These are phyloP conservation scores for Clarias magur DNA, from an alignment of 2,113 vertebrate genomes.

Conservation along the genomic window DNA sequence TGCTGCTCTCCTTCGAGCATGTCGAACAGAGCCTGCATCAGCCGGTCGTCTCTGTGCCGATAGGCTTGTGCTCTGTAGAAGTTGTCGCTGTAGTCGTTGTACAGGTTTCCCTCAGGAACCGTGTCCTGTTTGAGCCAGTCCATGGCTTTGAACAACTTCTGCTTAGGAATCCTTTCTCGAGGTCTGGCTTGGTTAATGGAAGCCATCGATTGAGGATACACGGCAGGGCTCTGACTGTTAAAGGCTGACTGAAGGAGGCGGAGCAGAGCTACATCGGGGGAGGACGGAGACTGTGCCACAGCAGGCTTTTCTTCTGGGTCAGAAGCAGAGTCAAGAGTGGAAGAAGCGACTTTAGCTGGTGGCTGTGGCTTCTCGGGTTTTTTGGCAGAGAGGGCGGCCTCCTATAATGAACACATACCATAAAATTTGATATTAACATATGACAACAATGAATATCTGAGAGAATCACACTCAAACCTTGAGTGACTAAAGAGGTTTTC, in stretches of 20 bases:
- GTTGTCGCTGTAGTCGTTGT: conserved; percentile 86
- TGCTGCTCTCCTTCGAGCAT: conserved; percentile 81
- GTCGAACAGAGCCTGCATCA: conserved; percentile 88
- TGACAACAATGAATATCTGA: background rate
- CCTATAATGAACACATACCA: conserved; percentile 65
- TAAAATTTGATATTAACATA: background rate
- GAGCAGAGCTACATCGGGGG: conserved; percentile 77
- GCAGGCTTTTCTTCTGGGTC: conserved; percentile 57
- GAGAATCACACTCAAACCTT: background rate
- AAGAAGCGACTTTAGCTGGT: background rate
- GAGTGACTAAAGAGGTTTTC: background rate
- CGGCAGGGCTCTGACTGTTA: conserved; percentile 71
- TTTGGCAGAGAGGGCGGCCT: conserved; percentile 61
- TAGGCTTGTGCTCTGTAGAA: conserved; percentile 90
- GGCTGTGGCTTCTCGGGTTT: conserved; percentile 35
- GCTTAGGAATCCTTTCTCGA: conserved; percentile 70
- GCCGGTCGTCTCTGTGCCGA: conserved; percentile 89
- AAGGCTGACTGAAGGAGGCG: conserved; percentile 86
- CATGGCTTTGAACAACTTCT: conserved; percentile 85
- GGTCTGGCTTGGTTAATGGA: conserved; percentile 48
- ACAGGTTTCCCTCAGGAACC: conserved; percentile 79
- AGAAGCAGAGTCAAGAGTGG: conserved; percentile 45
- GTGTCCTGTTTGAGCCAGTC: conserved; percentile 83
- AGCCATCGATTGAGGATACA: conserved; percentile 56
- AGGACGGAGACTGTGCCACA: conserved; percentile 32